Evolutionary conservation across 2,113 vertebrate genomes (phyloP).

Genomic region (Buteo buteo): DNA sequence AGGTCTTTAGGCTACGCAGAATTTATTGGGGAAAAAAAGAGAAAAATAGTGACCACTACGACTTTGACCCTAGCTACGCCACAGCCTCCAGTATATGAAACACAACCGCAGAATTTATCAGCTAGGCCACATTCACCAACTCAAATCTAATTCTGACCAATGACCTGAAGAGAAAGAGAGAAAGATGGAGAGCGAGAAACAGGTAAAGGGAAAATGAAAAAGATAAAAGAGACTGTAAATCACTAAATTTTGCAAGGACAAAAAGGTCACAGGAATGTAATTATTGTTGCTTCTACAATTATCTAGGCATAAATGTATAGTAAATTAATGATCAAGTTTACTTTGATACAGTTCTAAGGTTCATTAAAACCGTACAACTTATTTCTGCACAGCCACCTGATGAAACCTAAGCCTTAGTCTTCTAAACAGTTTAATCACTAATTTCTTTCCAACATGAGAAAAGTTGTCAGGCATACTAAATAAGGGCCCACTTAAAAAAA

Average conservation of each 20-base stretch:
- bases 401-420: background rate
- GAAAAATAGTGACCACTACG: background rate
- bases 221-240: background rate
- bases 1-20: constrained; percentile 1
- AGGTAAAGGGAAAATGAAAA: background rate
- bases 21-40: constrained; percentile 3
- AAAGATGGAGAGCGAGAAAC: background rate
- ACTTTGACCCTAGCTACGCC: constrained; percentile 52
- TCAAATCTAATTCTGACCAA: constrained; percentile 45
- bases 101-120: constrained; percentile 45
- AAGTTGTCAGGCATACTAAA: background rate
- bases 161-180: constrained; percentile 36
- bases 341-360: background rate
- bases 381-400: background rate
- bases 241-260: constrained; percentile 26
- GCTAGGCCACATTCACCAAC: constrained; percentile 1
- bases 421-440: background rate
- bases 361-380: background rate
- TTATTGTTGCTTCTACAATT: background rate
- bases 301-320: background rate
- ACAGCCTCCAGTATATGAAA: constrained; percentile 41
- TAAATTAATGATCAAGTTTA: background rate
- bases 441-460: background rate
- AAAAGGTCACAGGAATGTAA: background rate
- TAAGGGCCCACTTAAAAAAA: background rate